Conservation (phyloP, 1,140 invertebrate species). For the Macrobrachium rosenbergii region DNA sequence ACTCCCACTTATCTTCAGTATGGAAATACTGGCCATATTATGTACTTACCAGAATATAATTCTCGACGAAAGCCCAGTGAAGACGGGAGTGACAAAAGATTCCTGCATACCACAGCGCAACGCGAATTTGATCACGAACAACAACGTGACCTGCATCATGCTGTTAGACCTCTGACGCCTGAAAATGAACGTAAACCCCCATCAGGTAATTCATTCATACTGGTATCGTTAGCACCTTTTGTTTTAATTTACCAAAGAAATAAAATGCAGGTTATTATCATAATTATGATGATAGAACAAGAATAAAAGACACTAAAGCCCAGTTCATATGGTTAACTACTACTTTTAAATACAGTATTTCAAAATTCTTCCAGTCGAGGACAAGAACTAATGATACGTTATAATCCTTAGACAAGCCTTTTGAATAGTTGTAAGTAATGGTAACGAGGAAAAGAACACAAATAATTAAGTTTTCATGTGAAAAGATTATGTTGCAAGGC, state of each 20-base stretch:
- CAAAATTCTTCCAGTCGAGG: too few species aligned
- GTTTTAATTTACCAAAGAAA: background rate
- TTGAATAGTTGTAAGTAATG: too few species aligned
- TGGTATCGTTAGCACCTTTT: background rate
- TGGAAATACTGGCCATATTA: conserved; percentile 72
- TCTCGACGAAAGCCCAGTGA: conserved; percentile 68
- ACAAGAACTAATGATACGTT: too few species aligned
- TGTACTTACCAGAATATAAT: conserved; percentile 83
- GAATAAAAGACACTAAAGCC: too few species aligned
- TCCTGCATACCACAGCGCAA: background rate
- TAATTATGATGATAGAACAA: too few species aligned
- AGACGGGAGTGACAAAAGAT: conserved; percentile 53
- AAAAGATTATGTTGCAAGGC: too few species aligned
- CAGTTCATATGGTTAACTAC: too few species aligned
- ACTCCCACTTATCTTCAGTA: conserved; percentile 58
- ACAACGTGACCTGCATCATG: conserved; percentile 29
- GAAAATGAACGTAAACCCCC: conserved; percentile 62
- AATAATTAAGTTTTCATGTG: background rate
- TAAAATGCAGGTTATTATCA: too few species aligned
- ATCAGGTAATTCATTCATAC: conserved; percentile 32
- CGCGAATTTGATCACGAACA: background rate
- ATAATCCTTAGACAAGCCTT: too few species aligned
- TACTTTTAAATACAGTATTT: too few species aligned
- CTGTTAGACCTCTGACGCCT: conserved; percentile 25
- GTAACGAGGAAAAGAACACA: background rate